Evolutionary conservation across 2,113 vertebrate genomes (phyloP).

Genomic region (Numenius arquata): DNA sequence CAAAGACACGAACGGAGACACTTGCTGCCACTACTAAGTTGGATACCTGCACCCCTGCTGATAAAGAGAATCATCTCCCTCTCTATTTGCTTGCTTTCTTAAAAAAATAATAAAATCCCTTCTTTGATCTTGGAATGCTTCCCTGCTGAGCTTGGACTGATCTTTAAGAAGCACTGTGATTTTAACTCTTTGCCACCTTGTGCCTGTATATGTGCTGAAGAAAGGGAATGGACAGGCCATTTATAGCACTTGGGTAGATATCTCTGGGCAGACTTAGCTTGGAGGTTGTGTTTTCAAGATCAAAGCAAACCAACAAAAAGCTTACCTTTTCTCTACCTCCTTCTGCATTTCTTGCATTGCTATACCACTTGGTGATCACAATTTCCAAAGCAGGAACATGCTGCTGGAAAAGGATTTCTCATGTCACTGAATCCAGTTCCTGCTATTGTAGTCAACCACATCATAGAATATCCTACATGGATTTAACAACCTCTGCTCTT

Average conservation of each 20-base stretch:
- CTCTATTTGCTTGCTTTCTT: not conserved
- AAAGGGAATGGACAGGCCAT: not conserved
- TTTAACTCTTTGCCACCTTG: not conserved
- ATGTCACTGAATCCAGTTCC: not conserved
- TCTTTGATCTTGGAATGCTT: conserved; percentile 14
- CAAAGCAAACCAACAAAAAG: not conserved
- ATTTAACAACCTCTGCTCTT: not conserved
- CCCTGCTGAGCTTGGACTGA: not conserved
- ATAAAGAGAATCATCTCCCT: not conserved
- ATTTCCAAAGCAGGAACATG: not conserved
- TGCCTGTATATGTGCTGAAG: not conserved
- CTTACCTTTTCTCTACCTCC: not conserved
- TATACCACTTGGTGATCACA: not conserved
- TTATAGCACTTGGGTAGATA: not conserved
- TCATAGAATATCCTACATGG: not conserved
- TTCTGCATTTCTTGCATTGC: not conserved
- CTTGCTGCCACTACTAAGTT: not conserved
- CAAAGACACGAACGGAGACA: not conserved
- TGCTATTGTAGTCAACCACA: not conserved
- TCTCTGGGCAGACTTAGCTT: not conserved
- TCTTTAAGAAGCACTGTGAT: not conserved
- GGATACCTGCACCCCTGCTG: not conserved
- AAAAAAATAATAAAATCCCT: not conserved
- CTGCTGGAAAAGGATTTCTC: not conserved
- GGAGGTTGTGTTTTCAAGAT: not conserved